These are phyloP conservation scores for Vollenhovia emeryi DNA, from an alignment of 1,140 invertebrate genomes.

Conservation along the genomic window DNA sequence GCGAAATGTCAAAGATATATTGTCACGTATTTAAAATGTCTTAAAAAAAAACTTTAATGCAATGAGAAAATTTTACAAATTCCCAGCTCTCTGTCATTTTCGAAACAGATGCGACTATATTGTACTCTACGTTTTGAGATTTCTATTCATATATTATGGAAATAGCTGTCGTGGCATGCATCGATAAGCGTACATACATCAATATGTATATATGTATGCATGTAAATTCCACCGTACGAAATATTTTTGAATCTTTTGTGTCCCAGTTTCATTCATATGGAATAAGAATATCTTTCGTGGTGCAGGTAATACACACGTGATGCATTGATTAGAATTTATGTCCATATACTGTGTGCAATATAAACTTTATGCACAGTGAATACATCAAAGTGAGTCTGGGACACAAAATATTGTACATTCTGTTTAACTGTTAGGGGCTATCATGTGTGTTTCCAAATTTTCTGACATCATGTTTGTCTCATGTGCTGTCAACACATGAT, in stretches of 20 bases:
- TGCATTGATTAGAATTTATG: neutral
- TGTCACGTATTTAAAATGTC: neutral
- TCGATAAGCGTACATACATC: neutral
- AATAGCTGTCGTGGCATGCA: constrained; percentile 59
- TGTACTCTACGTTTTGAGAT: constrained; percentile 1
- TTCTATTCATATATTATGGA: constrained; percentile 20
- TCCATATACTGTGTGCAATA: neutral
- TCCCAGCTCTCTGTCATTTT: neutral
- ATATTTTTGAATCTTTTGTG: constrained; percentile 20
- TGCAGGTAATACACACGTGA: neutral
- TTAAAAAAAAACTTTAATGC: neutral
- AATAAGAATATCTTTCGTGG: neutral
- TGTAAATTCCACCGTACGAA: constrained; percentile 35
- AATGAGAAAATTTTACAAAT: constrained; percentile 43
- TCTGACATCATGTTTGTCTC: constrained; percentile 12
- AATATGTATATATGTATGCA: constrained; percentile 57
- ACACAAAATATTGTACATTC: constrained; percentile 42
- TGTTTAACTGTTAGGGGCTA: constrained; percentile 49
- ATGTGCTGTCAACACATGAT: constrained; percentile 16
- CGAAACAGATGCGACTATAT: neutral
- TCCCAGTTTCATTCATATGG: constrained; percentile 20
- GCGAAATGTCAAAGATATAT: neutral
- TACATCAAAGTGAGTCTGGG: constrained; percentile 23
- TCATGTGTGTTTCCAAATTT: constrained; percentile 44
- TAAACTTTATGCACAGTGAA: neutral